Conservation (phyloP, 2,113 vertebrate genomes). For the Cyprinodon tularosa region DNA sequence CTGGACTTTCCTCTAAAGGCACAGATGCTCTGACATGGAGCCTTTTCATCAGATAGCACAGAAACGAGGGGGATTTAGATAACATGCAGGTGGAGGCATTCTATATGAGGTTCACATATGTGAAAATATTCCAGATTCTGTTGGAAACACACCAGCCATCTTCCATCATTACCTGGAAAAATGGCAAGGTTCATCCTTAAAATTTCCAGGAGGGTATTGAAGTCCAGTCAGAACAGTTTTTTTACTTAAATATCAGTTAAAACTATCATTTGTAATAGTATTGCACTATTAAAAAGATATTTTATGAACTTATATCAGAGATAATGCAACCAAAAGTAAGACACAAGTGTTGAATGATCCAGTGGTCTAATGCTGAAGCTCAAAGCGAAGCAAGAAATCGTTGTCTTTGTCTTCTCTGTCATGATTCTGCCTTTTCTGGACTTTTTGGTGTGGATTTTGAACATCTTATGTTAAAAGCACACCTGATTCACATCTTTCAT, state of each 20-base stretch:
- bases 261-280: neutral
- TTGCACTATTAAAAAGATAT: too few species aligned
- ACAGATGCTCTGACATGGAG: slow-evolving; percentile 68
- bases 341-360: too few species aligned
- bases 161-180: slow-evolving; percentile 60
- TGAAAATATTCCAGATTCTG: slow-evolving; percentile 37
- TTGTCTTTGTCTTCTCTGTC: too few species aligned
- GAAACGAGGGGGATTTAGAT: slow-evolving; percentile 68
- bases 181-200: slow-evolving; percentile 18
- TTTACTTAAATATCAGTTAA: neutral
- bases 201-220: neutral
- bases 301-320: too few species aligned
- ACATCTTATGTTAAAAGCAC: too few species aligned
- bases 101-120: slow-evolving; percentile 39
- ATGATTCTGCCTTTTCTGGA: too few species aligned
- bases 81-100: slow-evolving; percentile 44
- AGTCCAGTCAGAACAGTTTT: neutral
- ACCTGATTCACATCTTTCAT: too few species aligned
- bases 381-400: too few species aligned
- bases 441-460: too few species aligned
- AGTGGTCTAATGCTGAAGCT: too few species aligned
- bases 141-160: slow-evolving; percentile 55
- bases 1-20: slow-evolving; percentile 79
- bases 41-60: slow-evolving; percentile 74
- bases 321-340: too few species aligned